phyloP scores from a whole-genome alignment of 1,140 invertebrate species.

The Pseudomyrmex cubaensis region DNA sequence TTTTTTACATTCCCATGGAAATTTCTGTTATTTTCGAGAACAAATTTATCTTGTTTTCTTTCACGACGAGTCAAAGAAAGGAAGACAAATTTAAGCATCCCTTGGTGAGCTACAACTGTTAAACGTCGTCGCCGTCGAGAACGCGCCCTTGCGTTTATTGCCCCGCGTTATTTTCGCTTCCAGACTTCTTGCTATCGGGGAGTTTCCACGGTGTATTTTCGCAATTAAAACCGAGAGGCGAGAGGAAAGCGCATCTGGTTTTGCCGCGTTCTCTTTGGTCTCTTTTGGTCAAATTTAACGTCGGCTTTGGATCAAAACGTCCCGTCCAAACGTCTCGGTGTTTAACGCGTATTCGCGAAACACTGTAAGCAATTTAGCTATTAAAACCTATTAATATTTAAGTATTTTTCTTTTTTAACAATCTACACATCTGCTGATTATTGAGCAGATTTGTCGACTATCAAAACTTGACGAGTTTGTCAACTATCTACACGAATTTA shows the following conservation, averaged over 20 bases:
- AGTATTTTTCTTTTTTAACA: too few species aligned
- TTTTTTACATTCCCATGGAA: background rate
- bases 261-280: slow-evolving; percentile 44
- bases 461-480: too few species aligned
- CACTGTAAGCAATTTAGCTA: background rate
- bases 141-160: slow-evolving; percentile 60
- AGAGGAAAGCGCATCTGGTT: slow-evolving; percentile 9
- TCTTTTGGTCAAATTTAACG: slow-evolving; percentile 51
- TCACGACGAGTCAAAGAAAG: slow-evolving; percentile 16
- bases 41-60: slow-evolving; percentile 27
- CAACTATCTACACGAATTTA: too few species aligned
- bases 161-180: slow-evolving; percentile 41
- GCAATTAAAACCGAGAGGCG: slow-evolving; percentile 49
- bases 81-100: slow-evolving; percentile 56
- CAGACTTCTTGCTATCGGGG: slow-evolving; percentile 56
- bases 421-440: too few species aligned
- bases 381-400: background rate
- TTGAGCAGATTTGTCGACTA: too few species aligned
- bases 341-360: slow-evolving; percentile 38
- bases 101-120: slow-evolving; percentile 46
- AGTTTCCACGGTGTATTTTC: slow-evolving; percentile 51
- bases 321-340: slow-evolving; percentile 26
- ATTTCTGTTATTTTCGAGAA: background rate
- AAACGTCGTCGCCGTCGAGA: slow-evolving; percentile 44
- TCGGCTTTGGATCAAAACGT: slow-evolving; percentile 54